phyloP scores from a whole-genome alignment of 1,140 invertebrate genomes.

The Polypedilum vanderplanki region DNA sequence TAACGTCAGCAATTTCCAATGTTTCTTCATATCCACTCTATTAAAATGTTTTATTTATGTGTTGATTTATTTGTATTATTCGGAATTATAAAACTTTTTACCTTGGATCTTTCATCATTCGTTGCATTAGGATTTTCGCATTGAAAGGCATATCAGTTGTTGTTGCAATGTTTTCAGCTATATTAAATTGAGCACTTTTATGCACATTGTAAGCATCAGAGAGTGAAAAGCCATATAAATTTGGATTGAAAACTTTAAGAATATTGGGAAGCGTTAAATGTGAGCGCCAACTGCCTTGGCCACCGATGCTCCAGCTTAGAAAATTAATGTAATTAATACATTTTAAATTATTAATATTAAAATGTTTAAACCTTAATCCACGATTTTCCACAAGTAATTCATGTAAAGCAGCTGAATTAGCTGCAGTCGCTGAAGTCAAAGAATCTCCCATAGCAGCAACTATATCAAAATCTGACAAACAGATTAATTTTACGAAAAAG shows the following conservation, averaged over 20 bases:
- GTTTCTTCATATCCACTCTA: slow-evolving; percentile 47
- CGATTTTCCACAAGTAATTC: slow-evolving; percentile 43
- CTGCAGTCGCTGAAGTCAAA: slow-evolving; percentile 51
- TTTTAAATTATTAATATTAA: no score
- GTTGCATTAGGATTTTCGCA: slow-evolving; percentile 49
- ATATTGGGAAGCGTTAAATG: slow-evolving; percentile 49
- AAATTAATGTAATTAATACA: no score
- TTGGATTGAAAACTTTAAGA: slow-evolving; percentile 51
- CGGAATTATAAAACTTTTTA: neutral
- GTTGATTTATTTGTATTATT: neutral
- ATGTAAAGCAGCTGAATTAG: slow-evolving; percentile 42
- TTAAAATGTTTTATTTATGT: neutral
- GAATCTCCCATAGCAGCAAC: slow-evolving; percentile 59
- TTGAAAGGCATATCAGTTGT: slow-evolving; percentile 52
- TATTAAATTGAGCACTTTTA: slow-evolving; percentile 48
- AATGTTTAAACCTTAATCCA: no score
- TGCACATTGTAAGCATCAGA: slow-evolving; percentile 44
- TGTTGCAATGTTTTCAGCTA: slow-evolving; percentile 49
- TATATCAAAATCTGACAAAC: slow-evolving; percentile 55
- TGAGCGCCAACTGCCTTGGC: slow-evolving; percentile 49
- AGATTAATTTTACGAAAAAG: slow-evolving; percentile 41
- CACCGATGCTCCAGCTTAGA: slow-evolving; percentile 42
- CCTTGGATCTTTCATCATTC: slow-evolving; percentile 48
- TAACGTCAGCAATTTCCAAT: slow-evolving; percentile 62
- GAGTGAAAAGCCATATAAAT: slow-evolving; percentile 48